Percentiles rank a stretch among this genome's conserved stretches.
These are phyloP conservation scores for Gonocerus acuteangulatus DNA, from an alignment of 2,888 invertebrate genomes.

Conservation along the genomic window DNA sequence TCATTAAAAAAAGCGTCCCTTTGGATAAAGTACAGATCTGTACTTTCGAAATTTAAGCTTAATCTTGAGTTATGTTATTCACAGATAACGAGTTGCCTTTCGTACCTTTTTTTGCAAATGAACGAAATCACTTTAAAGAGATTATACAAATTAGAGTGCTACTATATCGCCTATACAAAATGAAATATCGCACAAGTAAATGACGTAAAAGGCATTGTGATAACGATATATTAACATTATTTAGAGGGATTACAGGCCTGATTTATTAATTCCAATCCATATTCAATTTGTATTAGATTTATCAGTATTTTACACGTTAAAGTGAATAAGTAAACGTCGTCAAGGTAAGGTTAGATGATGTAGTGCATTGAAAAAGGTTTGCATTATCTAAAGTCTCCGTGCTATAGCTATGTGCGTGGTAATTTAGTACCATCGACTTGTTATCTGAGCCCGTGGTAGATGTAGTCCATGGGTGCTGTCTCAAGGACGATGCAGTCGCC, in stretches of 20 bases:
- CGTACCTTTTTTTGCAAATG: no score
- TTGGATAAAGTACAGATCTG: no score
- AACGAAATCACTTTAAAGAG: no score
- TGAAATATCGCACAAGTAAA: no score
- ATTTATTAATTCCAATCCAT: conserved; percentile 19
- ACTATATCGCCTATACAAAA: no score
- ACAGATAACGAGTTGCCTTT: no score
- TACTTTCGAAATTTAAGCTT: no score
- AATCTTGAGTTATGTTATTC: no score
- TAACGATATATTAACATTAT: no score
- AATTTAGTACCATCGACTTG: conserved; percentile 8
- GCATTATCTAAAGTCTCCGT: conserved; percentile 6
- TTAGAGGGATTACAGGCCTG: not conserved
- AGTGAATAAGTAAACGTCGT: conserved; percentile 1
- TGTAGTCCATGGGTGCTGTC: conserved; percentile 1
- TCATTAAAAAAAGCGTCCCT: no score
- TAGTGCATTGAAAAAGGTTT: conserved; percentile 18
- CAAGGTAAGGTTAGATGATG: not conserved
- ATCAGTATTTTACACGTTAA: conserved; percentile 4
- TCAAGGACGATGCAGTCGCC: conserved; percentile 15
- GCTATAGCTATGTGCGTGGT: not conserved
- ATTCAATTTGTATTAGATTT: conserved; percentile 16
- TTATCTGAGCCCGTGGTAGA: not conserved
- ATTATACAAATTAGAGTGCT: no score
- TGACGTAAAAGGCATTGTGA: no score